Evolutionary conservation across 2,888 invertebrate genomes (phyloP).

Genomic region (Nomada goodeniana): DNA sequence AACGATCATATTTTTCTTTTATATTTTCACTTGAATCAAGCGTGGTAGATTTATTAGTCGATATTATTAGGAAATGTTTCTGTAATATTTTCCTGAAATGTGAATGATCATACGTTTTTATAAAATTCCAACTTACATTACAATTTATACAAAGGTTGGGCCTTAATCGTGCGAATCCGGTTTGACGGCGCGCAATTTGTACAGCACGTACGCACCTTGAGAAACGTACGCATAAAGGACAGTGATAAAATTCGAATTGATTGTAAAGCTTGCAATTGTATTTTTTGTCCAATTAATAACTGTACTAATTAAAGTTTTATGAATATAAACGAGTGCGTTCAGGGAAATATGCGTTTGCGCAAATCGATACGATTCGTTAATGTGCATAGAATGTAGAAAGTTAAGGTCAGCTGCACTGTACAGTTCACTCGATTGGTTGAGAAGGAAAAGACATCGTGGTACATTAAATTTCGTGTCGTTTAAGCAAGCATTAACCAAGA

Average conservation of each 20-base stretch:
- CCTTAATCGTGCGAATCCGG: too few species aligned
- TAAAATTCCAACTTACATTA: background rate
- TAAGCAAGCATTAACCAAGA: background rate
- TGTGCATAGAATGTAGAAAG: too few species aligned
- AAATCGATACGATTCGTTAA: slow-evolving; percentile 16
- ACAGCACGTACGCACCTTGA: background rate
- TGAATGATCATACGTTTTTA: background rate
- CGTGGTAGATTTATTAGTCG: background rate
- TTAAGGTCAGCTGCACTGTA: background rate
- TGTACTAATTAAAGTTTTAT: background rate
- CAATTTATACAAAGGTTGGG: too few species aligned
- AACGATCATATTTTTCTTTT: background rate
- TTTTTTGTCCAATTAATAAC: background rate
- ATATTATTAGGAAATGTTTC: background rate
- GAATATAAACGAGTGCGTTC: too few species aligned
- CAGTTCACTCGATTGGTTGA: background rate
- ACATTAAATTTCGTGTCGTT: background rate
- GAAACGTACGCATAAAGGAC: too few species aligned
- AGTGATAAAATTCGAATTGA: too few species aligned
- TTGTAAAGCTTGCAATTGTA: background rate
- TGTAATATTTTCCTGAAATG: too few species aligned
- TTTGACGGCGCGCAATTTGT: background rate
- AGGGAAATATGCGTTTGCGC: too few species aligned
- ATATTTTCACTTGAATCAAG: background rate
- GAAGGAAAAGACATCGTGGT: background rate